Base-by-base conservation (phyloP, 2,797 vertebrate species). In the Hydrophis major region DNA sequence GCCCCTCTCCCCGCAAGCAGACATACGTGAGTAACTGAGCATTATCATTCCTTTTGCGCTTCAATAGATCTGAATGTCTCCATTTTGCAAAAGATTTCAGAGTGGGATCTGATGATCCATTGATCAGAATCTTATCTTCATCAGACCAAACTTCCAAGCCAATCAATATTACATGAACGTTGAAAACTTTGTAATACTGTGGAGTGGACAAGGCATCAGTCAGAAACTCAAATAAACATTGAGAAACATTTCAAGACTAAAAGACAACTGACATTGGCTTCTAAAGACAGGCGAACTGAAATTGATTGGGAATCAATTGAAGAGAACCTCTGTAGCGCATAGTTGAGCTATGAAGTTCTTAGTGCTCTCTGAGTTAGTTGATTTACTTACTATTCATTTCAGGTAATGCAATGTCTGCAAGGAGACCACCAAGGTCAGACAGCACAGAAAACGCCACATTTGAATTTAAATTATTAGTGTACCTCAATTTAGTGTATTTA, bases 21-120 rank as follows among this genome's bases (percentile, higher is more conserved):
- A 97, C 97, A 0, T 78, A 99, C 99, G 98, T 99, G 96, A 99
- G 96, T 28, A 99, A 97, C 57, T 99, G 99, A 1, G 99, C 98
- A 0, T 99, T 98, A 97, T 99, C 99, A 0, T 99, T 98, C 1
- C 66, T 94, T 8, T 97, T 98, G 90, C 95, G 97, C 4, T 92
- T 95, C 0, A 96, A 8, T n/a, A 99, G 95, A 0, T 97, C 92
- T 0, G 14, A 22, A 7, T 93, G 96, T 56, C 99, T 98, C 99
- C 99, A 99, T 0, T 32, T 95, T 92, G 97, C 97, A 95, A 99
- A 99, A 4, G 97, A 94, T 0, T 98, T 93, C 94, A 99, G 97
- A 11, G 98, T 99, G 57, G 8, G 22, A 0, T 97, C 97, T 0
- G 99, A 97, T 0, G 95, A 89, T 1, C 96, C 22, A 3, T 97